Conservation (phyloP, 2,888 invertebrate genomes). For the Drosophila stalkeri region DNA sequence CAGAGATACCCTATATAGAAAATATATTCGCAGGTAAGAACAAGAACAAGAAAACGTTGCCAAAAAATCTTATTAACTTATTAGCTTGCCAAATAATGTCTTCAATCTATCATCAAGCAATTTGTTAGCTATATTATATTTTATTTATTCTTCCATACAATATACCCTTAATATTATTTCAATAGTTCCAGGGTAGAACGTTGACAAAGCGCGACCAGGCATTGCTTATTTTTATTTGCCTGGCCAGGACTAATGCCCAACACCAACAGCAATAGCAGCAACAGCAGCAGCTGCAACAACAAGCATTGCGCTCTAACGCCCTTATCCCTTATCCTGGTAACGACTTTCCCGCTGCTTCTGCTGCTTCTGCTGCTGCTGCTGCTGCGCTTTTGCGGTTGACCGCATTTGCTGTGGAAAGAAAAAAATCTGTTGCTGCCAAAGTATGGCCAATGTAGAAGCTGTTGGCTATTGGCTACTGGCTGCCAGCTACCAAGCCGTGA, state of each 20-base stretch:
- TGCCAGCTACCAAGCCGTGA: conserved; percentile 20
- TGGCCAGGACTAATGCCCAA: conserved; percentile 71
- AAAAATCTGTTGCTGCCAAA: conserved; percentile 80
- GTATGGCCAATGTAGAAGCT: conserved; percentile 48
- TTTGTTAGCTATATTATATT: no score
- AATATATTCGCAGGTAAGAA: background rate
- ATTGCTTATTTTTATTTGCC: conserved; percentile 81
- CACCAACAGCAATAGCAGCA: conserved; percentile 37
- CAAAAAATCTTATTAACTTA: no score
- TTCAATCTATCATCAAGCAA: no score
- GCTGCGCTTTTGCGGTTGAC: conserved; percentile 83
- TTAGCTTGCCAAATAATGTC: no score
- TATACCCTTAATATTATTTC: background rate
- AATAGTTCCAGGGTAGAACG: conserved; percentile 4
- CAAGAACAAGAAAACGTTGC: background rate
- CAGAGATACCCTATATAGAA: background rate
- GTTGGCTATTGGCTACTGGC: conserved; percentile 39
- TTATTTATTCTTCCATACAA: background rate
- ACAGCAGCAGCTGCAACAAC: conserved; percentile 20
- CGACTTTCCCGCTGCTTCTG: conserved; percentile 58
- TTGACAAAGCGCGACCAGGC: conserved; percentile 58
- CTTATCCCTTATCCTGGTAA: conserved; percentile 79
- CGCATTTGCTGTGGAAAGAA: conserved; percentile 76
- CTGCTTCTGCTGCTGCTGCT: conserved; percentile 21
- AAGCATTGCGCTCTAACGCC: conserved; percentile 70